Evolutionary conservation across 2,888 invertebrate species (phyloP), one percentile per base, ranked within the genome.

Genomic region (Diloba caeruleocephala): DNA sequence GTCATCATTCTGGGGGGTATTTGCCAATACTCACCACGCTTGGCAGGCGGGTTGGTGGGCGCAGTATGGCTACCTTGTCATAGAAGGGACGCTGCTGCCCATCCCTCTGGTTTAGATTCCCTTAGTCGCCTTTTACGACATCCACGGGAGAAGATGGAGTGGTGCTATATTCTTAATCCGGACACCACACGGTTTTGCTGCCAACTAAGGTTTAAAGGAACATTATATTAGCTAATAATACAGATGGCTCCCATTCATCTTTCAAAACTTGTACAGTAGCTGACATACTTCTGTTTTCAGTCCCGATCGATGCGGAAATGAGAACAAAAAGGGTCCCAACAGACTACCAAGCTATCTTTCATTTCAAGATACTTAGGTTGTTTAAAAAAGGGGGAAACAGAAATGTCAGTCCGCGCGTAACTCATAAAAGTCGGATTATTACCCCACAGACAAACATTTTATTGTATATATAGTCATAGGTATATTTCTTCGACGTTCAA

Each of bases 381-480:
- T 56, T 42, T 34, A 37, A 45, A 69, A 59, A 48, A 32, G 32
- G 49, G 37, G 21, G 29, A 38, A 55, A 37, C 36, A 2, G 15
- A 43, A 53, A 57, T 52, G 34, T 43, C 38, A 37, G 37, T 3
- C 31, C 6, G 25, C 9, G 14, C 13, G 12, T 17, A 29, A 23
- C 53, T 70, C 62, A 70, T 69, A 66, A 69, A 69, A 49, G 42
- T 56, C 13, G 63, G 51, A 66, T 69, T 69, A 62, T 55, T 37
- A 37, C 37, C 43, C 36, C 9, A 25, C 41, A 55, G 25, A 53
- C 42, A 33, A 49, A 39, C 33, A 52, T 57, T 59, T 66, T 45
- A 26, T 37, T 44, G 46, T 29, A 5, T 23, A 0, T 21, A 34
- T 6, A 32, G n/a, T 6, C n/a, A n/a, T n/a, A n/a, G n/a, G 9